A percentile compares a stretch with the other conserved stretches of the same genome.
Evolutionary conservation across 2,888 invertebrate genomes (phyloP).

Genomic region (Zaprionus bogoriensis): DNA sequence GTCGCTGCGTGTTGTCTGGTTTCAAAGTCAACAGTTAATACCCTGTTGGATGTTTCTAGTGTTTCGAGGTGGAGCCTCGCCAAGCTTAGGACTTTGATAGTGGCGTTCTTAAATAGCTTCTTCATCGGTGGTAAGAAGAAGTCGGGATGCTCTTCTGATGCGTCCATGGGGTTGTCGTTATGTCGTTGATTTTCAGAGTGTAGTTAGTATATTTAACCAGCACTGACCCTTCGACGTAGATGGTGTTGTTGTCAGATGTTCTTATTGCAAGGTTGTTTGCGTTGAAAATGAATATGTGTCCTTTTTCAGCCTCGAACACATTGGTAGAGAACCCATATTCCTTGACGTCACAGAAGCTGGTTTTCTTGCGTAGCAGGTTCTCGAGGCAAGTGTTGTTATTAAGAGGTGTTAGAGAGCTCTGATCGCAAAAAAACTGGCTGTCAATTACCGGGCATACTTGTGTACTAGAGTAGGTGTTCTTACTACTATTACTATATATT

Average conservation of each 20-base stretch:
- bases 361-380: background rate
- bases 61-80: background rate
- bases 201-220: background rate
- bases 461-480: too few relatives aligned
- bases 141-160: background rate
- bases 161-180: background rate
- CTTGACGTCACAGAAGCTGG: background rate
- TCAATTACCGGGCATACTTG: too few relatives aligned
- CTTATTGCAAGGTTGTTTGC: too few relatives aligned
- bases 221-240: too few relatives aligned
- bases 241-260: too few relatives aligned
- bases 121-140: background rate
- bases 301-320: background rate
- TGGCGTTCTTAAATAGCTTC: background rate
- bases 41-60: background rate
- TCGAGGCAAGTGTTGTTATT: background rate
- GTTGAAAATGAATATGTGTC: too few relatives aligned
- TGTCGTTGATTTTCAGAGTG: background rate
- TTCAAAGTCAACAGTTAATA: background rate
- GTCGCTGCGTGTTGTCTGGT: background rate
- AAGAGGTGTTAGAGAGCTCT: background rate
- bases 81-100: background rate
- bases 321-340: background rate
- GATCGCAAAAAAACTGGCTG: background rate
- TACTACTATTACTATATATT: too few relatives aligned